Evolutionary conservation across 1,140 invertebrate species (phyloP).

Genomic region (Drosophila bocki): DNA sequence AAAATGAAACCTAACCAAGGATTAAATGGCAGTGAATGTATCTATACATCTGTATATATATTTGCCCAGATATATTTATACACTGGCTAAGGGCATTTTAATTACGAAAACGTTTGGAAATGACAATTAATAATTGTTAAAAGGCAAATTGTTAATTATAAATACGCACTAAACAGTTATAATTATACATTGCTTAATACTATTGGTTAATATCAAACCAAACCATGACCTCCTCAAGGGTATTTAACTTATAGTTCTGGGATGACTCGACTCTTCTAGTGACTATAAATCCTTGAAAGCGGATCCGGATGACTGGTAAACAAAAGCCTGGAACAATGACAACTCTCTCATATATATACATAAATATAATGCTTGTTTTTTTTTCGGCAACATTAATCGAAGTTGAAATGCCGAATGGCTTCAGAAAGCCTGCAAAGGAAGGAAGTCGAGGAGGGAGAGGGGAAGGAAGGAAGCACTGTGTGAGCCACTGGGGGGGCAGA

Average conservation of each 20-base stretch:
- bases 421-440: slow-evolving; percentile 27
- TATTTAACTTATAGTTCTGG: not conserved
- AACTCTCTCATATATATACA: not conserved
- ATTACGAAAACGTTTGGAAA: not conserved
- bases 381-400: slow-evolving; percentile 74
- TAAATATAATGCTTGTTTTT: slow-evolving; percentile 5
- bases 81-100: not conserved
- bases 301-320: slow-evolving; percentile 54
- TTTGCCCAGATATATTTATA: not conserved
- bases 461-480: slow-evolving; percentile 63
- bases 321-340: slow-evolving; percentile 48
- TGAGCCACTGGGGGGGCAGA: slow-evolving; percentile 5
- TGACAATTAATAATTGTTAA: not conserved
- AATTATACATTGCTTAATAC: not conserved
- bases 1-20: slow-evolving; percentile 50
- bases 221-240: not conserved
- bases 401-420: slow-evolving; percentile 59
- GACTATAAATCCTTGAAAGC: slow-evolving; percentile 23
- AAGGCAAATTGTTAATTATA: too few relatives aligned
- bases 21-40: slow-evolving; percentile 22
- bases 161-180: not conserved
- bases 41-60: too few relatives aligned
- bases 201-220: not conserved
- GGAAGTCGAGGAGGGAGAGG: slow-evolving; percentile 11
- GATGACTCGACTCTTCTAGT: slow-evolving; percentile 27